Evolutionary conservation across 2,888 invertebrate genomes (phyloP), one percentile per base, ranked within the genome.

Genomic region (Melanchra persicariae): DNA sequence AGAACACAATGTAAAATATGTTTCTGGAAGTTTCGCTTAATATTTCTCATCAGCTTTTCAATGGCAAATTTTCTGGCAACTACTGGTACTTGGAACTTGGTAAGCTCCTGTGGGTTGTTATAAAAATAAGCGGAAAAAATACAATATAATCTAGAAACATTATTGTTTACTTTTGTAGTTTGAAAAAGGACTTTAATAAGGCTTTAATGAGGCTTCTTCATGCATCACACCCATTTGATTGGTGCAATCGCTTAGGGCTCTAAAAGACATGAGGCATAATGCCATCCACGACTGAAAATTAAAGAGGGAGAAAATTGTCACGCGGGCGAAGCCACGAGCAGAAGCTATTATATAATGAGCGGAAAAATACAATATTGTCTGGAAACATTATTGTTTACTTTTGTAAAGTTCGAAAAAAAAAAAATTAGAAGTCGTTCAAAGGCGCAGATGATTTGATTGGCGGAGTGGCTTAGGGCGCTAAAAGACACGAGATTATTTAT

Each of bases 21-120:
- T 63, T 52, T 66, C 15, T 45, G 66, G 66, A 45, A 71, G 40
- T 47, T 67, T 62, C 51, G 68, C 40, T 61, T 37, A 65, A 34
- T 61, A 61, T 51, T 67, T 71, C n/a, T 57, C 51, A 67, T 49
- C 51, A 65, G 54, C n/a, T 59, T 72, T 70, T 65, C 52, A 68
- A 65, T 74, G 19, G 43, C 59, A 65, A 74, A 34, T 67, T 58
- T 65, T 55, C 57, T 51, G n/a, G 47, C n/a, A 81, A 58, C 66
- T 70, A 64, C n/a, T n/a, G n/a, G n/a, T n/a, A n/a, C n/a, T n/a
- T n/a, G n/a, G n/a, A n/a, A n/a, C n/a, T n/a, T 22, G 10, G 52
- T 63, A 78, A 74, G 30, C 68, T 59, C 63, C 65, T 51, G 52
- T 37, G 10, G 10, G 6, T 64, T 57, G 34, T 30, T 40, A 66